A percentile compares a stretch with the other conserved stretches of the same genome.
phyloP scores from a whole-genome alignment of 2,888 invertebrate genomes.

The Phytoseiulus persimilis region DNA sequence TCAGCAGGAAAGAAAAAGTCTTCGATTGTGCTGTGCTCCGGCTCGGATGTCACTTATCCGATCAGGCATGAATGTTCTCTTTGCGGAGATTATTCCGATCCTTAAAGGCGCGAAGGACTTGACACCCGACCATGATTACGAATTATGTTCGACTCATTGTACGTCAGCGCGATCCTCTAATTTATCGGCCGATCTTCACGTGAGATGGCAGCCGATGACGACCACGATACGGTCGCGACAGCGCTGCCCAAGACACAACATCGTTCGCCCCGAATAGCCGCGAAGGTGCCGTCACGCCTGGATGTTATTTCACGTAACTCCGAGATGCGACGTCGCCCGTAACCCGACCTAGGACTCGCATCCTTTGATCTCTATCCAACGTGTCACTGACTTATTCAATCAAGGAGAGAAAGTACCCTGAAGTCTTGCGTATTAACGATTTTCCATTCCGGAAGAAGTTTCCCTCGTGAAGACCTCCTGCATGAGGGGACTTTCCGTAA shows the following conservation, averaged over 20 bases:
- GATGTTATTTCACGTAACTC: not conserved
- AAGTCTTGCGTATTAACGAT: too few relatives aligned
- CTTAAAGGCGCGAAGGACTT: not conserved
- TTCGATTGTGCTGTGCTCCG: too few relatives aligned
- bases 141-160: not conserved
- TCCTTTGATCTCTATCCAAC: not conserved
- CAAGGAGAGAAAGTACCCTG: not conserved
- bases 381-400: not conserved
- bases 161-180: not conserved
- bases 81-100: not conserved
- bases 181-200: not conserved
- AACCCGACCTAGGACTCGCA: not conserved
- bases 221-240: not conserved
- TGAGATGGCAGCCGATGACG: not conserved
- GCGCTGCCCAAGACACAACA: not conserved
- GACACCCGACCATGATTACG: not conserved
- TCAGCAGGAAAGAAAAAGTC: not conserved
- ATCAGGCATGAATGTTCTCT: not conserved
- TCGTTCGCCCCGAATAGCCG: not conserved
- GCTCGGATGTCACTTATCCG: not conserved
- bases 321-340: not conserved
- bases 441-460: too few relatives aligned
- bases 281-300: not conserved
- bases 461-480: too few relatives aligned
- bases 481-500: too few relatives aligned